A percentile compares a stretch with the other conserved stretches of the same genome.
Evolutionary conservation across 2,797 vertebrate species (phyloP).

Genomic region (Cephalopachus bancanus): DNA sequence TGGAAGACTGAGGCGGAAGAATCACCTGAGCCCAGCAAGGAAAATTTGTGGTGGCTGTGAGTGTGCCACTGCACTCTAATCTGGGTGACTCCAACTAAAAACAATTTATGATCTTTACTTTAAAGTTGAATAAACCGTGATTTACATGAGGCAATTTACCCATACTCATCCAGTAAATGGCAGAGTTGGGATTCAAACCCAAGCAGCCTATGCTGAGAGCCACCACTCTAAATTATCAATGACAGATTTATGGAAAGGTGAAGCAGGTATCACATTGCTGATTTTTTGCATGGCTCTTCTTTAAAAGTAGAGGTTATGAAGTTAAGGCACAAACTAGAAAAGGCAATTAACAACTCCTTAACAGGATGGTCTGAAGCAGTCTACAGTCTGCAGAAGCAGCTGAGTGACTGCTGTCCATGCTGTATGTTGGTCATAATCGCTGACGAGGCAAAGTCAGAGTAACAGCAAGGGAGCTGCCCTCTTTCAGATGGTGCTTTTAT

Average conservation of each 20-base stretch:
- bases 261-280: neutral
- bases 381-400: neutral
- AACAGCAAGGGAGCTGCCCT: neutral
- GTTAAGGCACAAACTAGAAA: neutral
- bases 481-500: neutral
- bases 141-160: neutral
- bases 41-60: too few relatives aligned
- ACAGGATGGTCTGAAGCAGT: neutral
- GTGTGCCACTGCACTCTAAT: too few relatives aligned
- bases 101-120: neutral
- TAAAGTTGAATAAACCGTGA: conserved; percentile 6
- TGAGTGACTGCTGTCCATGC: neutral
- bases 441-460: neutral
- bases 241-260: neutral
- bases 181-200: neutral
- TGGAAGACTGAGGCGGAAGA: too few relatives aligned
- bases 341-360: neutral
- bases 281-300: neutral
- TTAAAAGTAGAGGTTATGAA: neutral
- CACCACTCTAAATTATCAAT: neutral
- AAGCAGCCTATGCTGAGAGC: neutral
- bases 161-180: neutral
- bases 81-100: too few relatives aligned
- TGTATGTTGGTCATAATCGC: neutral
- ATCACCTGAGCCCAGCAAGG: too few relatives aligned